Base-by-base conservation (phyloP, 2,888 invertebrate species). In the Ypsolopha scabrella region DNA sequence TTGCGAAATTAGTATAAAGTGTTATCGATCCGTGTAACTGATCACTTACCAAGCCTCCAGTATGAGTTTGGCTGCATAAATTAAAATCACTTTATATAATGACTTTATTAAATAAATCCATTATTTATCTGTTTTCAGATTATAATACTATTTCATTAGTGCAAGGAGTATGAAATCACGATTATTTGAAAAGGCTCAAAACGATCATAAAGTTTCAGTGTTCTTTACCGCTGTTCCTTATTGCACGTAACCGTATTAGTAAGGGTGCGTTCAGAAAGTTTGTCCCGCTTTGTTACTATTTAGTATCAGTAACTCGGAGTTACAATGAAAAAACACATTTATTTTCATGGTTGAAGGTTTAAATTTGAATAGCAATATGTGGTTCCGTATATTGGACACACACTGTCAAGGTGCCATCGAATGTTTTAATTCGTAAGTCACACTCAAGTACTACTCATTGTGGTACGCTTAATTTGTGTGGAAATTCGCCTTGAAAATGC, bases 241-340 rank as follows among this genome's bases (percentile, higher is more conserved):
- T 47, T 51, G 45, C 37, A 52, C 9, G 10, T 53, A 51, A 53
- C 51, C 41, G 43, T 39, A 48, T 53, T 51, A 53, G 53, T 51
- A 54, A 54, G 54, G 54, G 54, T 54, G 50, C 44, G 48, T 47
- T 52, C 50, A 47, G 36, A 50, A 50, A 50, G 47, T 51, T 53
- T 47, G 54, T 52, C 41, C 44, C 52, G 54, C 50, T 54, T 52
- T 47, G 46, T 52, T 52, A 48, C 38, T 50, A 50, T 54, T 24
- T 54, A 54, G 54, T 52, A 49, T 52, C 54, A 54, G 35, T 47
- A 14, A 37, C 35, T 48, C 24, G 24, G 24, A 24, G 37, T 36
- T 41, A 50, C 35, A 50, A 47, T 14, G 11, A 47, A 47, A 7
- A 11, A 36, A 35, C 47, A 13, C 36, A 6, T 48, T 41, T 49